These are phyloP conservation scores for Ypsolopha sequella DNA, from an alignment of 2,888 invertebrate genomes.

Conservation along the genomic window DNA sequence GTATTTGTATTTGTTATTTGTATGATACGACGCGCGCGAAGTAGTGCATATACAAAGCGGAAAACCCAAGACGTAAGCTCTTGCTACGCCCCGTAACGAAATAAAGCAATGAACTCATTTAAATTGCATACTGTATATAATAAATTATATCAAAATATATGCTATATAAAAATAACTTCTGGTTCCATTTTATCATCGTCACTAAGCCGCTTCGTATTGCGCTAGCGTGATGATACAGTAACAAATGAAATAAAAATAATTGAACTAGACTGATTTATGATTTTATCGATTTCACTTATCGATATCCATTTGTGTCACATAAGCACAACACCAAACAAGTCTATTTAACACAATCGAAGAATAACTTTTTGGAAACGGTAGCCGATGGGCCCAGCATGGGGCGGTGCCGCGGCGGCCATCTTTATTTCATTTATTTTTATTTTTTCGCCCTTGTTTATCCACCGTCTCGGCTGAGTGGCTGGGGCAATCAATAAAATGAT, in stretches of 20 bases:
- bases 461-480: slow-evolving; percentile 54
- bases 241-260: not conserved
- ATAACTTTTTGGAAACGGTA: slow-evolving; percentile 65
- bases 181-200: no score
- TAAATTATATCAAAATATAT: no score
- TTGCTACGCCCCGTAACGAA: no score
- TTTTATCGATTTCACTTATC: slow-evolving; percentile 12
- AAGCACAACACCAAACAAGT: not conserved
- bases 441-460: slow-evolving; percentile 64
- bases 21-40: no score
- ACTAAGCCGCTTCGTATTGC: no score
- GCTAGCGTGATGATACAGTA: no score
- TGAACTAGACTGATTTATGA: slow-evolving; percentile 6
- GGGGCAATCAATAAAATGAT: slow-evolving; percentile 63
- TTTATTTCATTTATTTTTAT: slow-evolving; percentile 48
- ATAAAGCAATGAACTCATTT: no score
- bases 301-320: not conserved
- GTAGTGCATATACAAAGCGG: no score
- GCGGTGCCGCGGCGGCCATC: slow-evolving; percentile 57
- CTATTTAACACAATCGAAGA: slow-evolving; percentile 14
- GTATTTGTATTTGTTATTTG: no score
- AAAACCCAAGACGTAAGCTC: no score
- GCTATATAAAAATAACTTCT: no score
- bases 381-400: slow-evolving; percentile 52
- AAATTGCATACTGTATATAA: no score